A percentile compares a stretch with the other conserved stretches of the same genome.
Evolutionary conservation across 2,113 vertebrate species (phyloP).

Genomic region (Castor canadensis): DNA sequence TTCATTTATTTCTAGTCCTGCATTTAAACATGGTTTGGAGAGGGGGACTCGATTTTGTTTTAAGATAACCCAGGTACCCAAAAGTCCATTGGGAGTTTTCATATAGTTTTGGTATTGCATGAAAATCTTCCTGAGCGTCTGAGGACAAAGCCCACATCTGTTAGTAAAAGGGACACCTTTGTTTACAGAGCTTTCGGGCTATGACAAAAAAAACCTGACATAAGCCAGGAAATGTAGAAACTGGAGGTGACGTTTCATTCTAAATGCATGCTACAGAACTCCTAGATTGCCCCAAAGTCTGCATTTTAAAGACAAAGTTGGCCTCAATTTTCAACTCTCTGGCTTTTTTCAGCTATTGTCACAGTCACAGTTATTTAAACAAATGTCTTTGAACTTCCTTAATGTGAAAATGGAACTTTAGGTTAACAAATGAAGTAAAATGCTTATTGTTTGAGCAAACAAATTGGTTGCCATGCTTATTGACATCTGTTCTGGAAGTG

Average conservation of each 20-base stretch:
- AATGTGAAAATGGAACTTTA: constrained; percentile 49
- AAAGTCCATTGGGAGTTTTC: constrained; percentile 42
- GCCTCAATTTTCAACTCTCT: constrained; percentile 61
- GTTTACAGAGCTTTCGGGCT: constrained; percentile 18
- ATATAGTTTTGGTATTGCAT: background rate
- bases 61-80: constrained; percentile 42
- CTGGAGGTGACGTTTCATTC: background rate
- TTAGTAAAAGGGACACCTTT: constrained; percentile 34
- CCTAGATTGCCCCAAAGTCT: constrained; percentile 47
- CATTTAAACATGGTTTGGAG: constrained; percentile 36
- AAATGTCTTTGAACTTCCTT: constrained; percentile 65
- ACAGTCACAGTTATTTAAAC: constrained; percentile 66
- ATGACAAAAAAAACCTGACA: constrained; percentile 42
- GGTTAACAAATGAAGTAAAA: constrained; percentile 67
- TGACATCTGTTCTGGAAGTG: background rate
- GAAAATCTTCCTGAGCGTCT: background rate
- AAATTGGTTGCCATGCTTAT: background rate
- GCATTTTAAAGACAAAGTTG: constrained; percentile 54
- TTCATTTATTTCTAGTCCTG: constrained; percentile 36
- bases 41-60: constrained; percentile 23
- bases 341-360: constrained; percentile 52
- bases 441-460: constrained; percentile 35
- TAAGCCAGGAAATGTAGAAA: constrained; percentile 34
- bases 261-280: background rate
- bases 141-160: constrained; percentile 10